Base-by-base conservation (phyloP, 1,140 invertebrate species). In the Dolichoris vasculosae region DNA sequence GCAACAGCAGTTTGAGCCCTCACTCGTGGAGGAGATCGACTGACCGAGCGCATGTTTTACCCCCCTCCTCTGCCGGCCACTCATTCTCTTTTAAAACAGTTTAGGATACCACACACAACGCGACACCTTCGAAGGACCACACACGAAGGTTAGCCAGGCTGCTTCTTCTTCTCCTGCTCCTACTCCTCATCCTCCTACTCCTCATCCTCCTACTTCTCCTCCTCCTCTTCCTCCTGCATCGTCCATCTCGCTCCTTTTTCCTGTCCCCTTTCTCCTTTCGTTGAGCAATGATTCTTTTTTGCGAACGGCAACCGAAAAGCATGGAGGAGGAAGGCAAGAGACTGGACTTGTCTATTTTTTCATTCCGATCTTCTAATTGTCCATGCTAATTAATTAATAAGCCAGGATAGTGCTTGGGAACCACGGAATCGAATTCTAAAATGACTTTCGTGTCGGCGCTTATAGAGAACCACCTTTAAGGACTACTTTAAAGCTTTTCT, bases 51-150 rank as follows among this genome's bases (percentile, higher is more conserved):
- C 38, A 64, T 46, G 48, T 38, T 51, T 35, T 83, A 30, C 2
- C 51, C 64, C 9, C 73, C 23, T 20, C 35, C 79, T 2, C 32
- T 46, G 1, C 63, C 40, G 20, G 32, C 30, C 76, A 3, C 35
- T 23, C 30, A 23, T 32, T 59, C 75, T 85, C 51, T 40, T 86
- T 87, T 87, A 87, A 89, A 86, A 90, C 88, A 90, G 87, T 89
- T 85, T 88, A 80, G 85, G 86, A 88, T 89, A 87, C 90, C 90
- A 91, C 90, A 91, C 90, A 90, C 90, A 89, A 90, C 87, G 90
- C 90, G 90, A 91, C 90, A 91, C 90, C 90, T 91, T 88, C 83
- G 76, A 69, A 63, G 86, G 90, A 91, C 90, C 91, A 91, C 90
- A 90, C 91, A 91, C 90, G 91, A 91, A 91, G 91, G 90, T 88